Evolutionary conservation across 2,113 vertebrate genomes (phyloP), one percentile per base, ranked within the genome.

Genomic region (Carettochelys insculpta): DNA sequence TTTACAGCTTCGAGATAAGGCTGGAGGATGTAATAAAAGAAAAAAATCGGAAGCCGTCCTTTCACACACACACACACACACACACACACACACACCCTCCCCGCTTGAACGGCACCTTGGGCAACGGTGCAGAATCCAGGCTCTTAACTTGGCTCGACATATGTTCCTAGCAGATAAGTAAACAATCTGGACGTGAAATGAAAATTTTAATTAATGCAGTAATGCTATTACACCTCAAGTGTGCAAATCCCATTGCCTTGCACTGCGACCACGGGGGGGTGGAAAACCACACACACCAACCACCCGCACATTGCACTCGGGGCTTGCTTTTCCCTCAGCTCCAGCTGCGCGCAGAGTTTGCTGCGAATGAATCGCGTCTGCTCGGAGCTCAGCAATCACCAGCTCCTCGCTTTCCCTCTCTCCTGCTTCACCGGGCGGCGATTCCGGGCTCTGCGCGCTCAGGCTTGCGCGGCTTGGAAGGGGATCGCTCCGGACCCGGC

Each of bases 151-250:
- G 98, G 98, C 97, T 96, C 98, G 98, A 98, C 99, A 99, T 99
- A 99, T 99, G 99, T 99, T 99, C 98, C 98, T 98, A 98, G 98
- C 98, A 99, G 99, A 99, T 99, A 99, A 99, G 99, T 99, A 99
- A 99, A 99, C 98, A 99, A 99, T 99, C 99, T 99, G 98, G 98
- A 99, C 98, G 98, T 98, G 98, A 98, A 98, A 99, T 99, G 98
- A 98, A 98, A 98, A 96, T 98, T 99, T 99, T 99, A 99, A 99
- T 99, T 99, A 99, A 99, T 99, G 98, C 98, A 98, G 98, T 98
- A 99, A 99, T 98, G 97, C 98, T 98, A 98, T 98, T 98, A 97
- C 98, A 98, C 98, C 98, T 98, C 98, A 98, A 98, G 98, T 98
- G 98, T 98, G 98, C 98, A 98, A 98, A 99, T 98, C 98, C 98